A percentile compares a stretch with the other conserved stretches of the same genome.
Evolutionary conservation across 2,888 invertebrate genomes (phyloP).

Genomic region (Amphipyra berbera): DNA sequence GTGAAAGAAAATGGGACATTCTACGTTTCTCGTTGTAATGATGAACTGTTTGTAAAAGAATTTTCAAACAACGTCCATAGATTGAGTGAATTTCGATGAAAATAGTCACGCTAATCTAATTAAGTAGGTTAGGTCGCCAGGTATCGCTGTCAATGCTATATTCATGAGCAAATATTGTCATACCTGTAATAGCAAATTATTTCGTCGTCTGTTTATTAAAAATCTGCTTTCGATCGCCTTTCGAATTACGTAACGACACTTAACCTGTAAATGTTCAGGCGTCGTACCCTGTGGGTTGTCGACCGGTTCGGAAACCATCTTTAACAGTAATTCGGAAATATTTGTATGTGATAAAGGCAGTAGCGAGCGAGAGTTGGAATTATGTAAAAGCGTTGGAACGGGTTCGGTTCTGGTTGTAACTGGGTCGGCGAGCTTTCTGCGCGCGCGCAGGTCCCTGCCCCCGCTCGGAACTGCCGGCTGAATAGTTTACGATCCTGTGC

Average conservation of each 20-base stretch:
- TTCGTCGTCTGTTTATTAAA: constrained; percentile 33
- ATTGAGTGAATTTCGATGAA: not conserved
- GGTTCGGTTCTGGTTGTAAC: constrained; percentile 66
- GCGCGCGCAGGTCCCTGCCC: constrained; percentile 69
- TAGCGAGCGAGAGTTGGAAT: constrained; percentile 70
- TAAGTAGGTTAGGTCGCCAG: constrained; percentile 31
- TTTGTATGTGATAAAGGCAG: constrained; percentile 55
- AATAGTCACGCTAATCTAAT: constrained; percentile 12
- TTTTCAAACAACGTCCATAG: no score
- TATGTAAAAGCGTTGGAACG: constrained; percentile 70
- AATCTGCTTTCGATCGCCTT: constrained; percentile 46
- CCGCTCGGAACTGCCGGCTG: constrained; percentile 48
- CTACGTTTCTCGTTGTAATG: constrained; percentile 22
- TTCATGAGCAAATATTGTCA: constrained; percentile 30
- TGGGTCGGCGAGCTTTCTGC: constrained; percentile 83
- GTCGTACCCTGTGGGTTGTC: constrained; percentile 19
- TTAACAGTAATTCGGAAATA: constrained; percentile 54
- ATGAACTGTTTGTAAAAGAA: not conserved
- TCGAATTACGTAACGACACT: constrained; percentile 50
- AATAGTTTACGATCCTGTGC: constrained; percentile 52
- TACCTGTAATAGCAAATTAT: constrained; percentile 22
- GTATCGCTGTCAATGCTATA: constrained; percentile 27
- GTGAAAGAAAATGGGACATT: constrained; percentile 24
- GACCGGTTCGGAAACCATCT: constrained; percentile 46
- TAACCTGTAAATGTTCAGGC: constrained; percentile 35